Evolutionary conservation across 2,797 vertebrate species (phyloP).

Genomic region (Caiman crocodilus): DNA sequence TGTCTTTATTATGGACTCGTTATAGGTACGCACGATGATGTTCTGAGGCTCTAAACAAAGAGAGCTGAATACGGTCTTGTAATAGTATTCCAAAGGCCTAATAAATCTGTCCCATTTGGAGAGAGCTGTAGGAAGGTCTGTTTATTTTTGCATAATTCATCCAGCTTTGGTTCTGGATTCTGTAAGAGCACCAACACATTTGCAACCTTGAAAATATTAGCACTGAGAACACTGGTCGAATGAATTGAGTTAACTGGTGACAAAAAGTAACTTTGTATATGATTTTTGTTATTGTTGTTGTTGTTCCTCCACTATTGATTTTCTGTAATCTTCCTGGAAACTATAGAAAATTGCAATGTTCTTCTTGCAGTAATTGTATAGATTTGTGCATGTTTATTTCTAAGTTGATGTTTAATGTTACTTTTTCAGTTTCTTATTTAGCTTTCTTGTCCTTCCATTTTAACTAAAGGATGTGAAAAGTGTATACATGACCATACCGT

Average conservation of each 20-base stretch:
- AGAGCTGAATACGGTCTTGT: background rate
- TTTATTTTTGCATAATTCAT: background rate
- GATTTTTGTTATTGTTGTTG: background rate
- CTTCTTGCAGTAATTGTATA: background rate
- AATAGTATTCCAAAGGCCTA: slow-evolving; percentile 1
- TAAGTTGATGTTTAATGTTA: background rate
- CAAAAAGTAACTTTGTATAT: background rate
- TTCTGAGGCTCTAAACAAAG: slow-evolving; percentile 15
- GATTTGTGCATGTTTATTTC: background rate
- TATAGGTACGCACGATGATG: background rate
- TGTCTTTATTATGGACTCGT: background rate
- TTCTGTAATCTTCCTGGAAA: background rate
- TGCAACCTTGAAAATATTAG: background rate
- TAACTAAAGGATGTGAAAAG: background rate
- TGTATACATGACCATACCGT: background rate
- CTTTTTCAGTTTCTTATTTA: background rate
- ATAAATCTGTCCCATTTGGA: slow-evolving; percentile 37
- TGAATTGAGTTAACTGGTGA: background rate
- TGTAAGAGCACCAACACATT: background rate
- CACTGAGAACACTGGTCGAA: background rate
- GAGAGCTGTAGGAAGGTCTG: background rate
- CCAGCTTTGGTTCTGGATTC: background rate
- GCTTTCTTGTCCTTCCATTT: background rate
- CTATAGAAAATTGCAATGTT: background rate
- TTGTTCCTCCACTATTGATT: background rate